Evolutionary conservation across 2,113 vertebrate species (phyloP).

Genomic region (Tachuris rubrigastra): DNA sequence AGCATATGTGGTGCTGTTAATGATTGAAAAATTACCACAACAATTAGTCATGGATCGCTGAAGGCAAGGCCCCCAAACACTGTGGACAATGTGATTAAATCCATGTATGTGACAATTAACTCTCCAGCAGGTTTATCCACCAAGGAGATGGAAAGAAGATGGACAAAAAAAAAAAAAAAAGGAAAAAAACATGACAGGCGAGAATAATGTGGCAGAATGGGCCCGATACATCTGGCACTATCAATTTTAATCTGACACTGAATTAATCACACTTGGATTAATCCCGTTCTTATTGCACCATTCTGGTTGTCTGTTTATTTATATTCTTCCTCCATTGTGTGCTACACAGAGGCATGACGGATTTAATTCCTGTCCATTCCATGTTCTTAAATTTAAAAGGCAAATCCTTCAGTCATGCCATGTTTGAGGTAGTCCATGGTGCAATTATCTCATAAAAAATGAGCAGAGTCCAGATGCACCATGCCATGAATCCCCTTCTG

Average conservation of each 20-base stretch:
- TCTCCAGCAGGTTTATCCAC: slow-evolving; percentile 82
- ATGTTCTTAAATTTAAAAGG: slow-evolving; percentile 78
- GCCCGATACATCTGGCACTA: slow-evolving; percentile 89
- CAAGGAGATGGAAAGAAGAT: slow-evolving; percentile 68
- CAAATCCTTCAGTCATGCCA: slow-evolving; percentile 61
- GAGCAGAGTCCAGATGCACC: slow-evolving; percentile 75
- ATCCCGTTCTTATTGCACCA: slow-evolving; percentile 75
- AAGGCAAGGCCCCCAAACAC: slow-evolving; percentile 75
- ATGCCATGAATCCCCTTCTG: slow-evolving; percentile 72
- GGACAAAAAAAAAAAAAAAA: slow-evolving; percentile 39
- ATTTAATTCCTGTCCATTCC: slow-evolving; percentile 79
- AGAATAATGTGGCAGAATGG: slow-evolving; percentile 70
- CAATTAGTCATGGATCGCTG: slow-evolving; percentile 86
- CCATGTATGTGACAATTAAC: slow-evolving; percentile 97
- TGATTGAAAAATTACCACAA: slow-evolving; percentile 92
- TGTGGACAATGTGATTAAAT: slow-evolving; percentile 94
- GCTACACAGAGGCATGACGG: slow-evolving; percentile 77
- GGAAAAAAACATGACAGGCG: slow-evolving; percentile 38
- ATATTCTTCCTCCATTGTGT: slow-evolving; percentile 72
- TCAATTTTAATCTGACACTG: slow-evolving; percentile 84
- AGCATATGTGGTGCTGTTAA: slow-evolving; percentile 94
- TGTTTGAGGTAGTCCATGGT: slow-evolving; percentile 71
- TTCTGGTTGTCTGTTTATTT: slow-evolving; percentile 78
- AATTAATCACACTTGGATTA: slow-evolving; percentile 86
- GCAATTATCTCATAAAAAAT: slow-evolving; percentile 81